These are phyloP conservation scores for Bufotes viridis DNA, from an alignment of 2,797 vertebrate species.

Conservation along the genomic window DNA sequence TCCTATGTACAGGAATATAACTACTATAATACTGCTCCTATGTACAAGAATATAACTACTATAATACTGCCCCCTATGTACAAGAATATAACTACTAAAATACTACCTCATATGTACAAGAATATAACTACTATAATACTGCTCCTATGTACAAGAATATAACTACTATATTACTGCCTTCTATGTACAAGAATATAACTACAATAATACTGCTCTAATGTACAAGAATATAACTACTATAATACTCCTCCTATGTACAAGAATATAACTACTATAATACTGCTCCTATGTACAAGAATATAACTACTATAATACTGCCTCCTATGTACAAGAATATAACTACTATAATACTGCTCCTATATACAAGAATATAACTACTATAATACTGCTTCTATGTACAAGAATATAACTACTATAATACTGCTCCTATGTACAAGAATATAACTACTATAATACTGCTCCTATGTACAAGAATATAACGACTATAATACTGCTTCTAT, in stretches of 20 bases:
- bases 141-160: constrained; percentile 17
- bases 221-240: too few species aligned
- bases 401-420: constrained; percentile 30
- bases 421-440: constrained; percentile 13
- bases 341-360: constrained; percentile 11
- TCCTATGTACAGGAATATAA: not conserved
- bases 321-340: not conserved
- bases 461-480: constrained; percentile 7
- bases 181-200: constrained; percentile 24
- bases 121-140: constrained; percentile 26
- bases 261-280: constrained; percentile 3
- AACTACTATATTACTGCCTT: constrained; percentile 10
- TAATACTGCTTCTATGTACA: not conserved
- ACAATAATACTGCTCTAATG: not conserved
- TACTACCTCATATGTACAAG: not conserved
- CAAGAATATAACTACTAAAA: constrained; percentile 8
- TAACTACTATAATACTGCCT: not conserved
- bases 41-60: not conserved
- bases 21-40: not conserved
- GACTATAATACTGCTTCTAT: constrained; percentile 8
- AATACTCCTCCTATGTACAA: not conserved
- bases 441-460: constrained; percentile 12
- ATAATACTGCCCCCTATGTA: not conserved
- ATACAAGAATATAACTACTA: constrained; percentile 16
- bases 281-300: not conserved